These are phyloP conservation scores for Orius laevigatus DNA, from an alignment of 1,140 invertebrate genomes.

Conservation along the genomic window DNA sequence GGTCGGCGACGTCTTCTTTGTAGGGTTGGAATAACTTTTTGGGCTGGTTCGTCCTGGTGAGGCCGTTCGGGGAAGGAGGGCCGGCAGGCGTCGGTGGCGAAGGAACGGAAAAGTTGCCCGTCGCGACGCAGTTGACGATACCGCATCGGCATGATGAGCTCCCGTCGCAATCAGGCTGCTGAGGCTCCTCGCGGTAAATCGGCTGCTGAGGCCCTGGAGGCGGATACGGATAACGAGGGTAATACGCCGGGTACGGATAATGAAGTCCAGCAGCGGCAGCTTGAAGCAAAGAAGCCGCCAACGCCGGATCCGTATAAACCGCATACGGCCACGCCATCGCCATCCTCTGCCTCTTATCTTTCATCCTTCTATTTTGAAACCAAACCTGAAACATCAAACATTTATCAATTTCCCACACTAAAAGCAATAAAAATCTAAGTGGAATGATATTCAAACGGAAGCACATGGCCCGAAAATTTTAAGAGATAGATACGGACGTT, in stretches of 20 bases:
- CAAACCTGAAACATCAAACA: conserved; percentile 56
- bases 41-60: conserved; percentile 4
- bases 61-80: conserved; percentile 6
- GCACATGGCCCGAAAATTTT: too few relatives aligned
- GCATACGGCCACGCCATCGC: conserved; percentile 89
- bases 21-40: conserved; percentile 23
- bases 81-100: background rate
- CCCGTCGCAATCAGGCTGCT: conserved; percentile 30
- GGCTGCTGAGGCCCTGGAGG: conserved; percentile 11
- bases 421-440: too few relatives aligned
- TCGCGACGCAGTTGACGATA: conserved; percentile 23
- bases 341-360: conserved; percentile 88
- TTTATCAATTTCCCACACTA: too few relatives aligned
- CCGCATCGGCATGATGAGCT: conserved; percentile 22
- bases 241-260: conserved; percentile 22
- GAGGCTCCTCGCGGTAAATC: conserved; percentile 23
- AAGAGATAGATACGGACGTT: too few relatives aligned
- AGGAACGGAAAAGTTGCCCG: conserved; percentile 4
- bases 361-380: conserved; percentile 99
- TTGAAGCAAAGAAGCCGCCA: conserved; percentile 80
- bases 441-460: too few relatives aligned
- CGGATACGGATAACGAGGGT: conserved; percentile 18
- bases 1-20: conserved; percentile 19
- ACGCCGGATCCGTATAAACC: conserved; percentile 79
- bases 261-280: conserved; percentile 41